Conservation (phyloP, 2,113 vertebrate genomes). For the Formicarius rufipectus region DNA sequence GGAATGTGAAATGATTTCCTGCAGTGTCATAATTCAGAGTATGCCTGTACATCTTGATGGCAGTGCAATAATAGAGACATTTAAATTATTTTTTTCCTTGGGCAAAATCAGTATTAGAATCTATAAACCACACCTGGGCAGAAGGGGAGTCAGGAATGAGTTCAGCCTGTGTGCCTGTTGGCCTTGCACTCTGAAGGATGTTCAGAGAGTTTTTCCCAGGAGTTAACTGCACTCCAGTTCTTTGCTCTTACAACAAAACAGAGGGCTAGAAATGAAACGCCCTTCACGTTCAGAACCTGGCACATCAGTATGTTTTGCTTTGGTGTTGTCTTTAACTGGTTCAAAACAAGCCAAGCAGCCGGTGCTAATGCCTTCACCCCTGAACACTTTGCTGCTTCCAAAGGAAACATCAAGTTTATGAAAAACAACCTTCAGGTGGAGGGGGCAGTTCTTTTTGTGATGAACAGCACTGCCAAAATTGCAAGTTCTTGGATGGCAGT, state of each 20-base stretch:
- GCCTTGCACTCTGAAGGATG: not conserved
- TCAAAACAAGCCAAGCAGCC: not conserved
- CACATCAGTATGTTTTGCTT: not conserved
- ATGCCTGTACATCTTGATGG: not conserved
- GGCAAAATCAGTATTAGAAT: not conserved
- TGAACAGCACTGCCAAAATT: not conserved
- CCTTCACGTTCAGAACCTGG: not conserved
- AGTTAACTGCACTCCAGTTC: not conserved
- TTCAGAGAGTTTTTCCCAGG: not conserved
- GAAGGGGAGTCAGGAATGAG: not conserved
- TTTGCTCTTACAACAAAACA: not conserved
- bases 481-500: not conserved
- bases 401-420: not conserved
- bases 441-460: not conserved
- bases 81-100: not conserved
- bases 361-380: not conserved
- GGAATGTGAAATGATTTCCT: not conserved
- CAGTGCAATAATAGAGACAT: not conserved
- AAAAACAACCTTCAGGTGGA: not conserved
- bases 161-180: not conserved
- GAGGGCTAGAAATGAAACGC: not conserved
- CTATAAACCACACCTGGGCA: not conserved
- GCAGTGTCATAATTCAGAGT: not conserved
- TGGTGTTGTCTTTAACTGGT: not conserved
- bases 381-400: not conserved